Percentiles rank a stretch among this genome's conserved stretches.
Conservation (phyloP, 2,797 vertebrate species). For the Pagetopsis macropterus region DNA sequence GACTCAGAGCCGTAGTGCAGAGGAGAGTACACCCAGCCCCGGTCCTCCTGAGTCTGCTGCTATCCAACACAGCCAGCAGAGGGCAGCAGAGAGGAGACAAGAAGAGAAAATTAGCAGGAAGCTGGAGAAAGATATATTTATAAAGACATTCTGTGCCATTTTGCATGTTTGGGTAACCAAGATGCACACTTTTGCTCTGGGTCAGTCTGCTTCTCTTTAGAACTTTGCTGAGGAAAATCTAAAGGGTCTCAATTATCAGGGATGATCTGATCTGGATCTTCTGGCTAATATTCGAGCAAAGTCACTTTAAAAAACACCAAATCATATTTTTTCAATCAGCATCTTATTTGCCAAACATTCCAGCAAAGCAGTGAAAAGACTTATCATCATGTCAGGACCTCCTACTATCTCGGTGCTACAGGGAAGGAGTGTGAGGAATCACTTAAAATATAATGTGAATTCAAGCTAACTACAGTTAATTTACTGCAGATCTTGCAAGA, state of each 20-base stretch:
- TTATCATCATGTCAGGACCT: slow-evolving; percentile 19
- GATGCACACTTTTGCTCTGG: background rate
- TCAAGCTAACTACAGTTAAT: background rate
- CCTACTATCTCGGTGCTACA: background rate
- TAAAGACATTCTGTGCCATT: background rate
- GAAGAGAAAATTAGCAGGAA: slow-evolving; percentile 5
- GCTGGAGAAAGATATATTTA: background rate
- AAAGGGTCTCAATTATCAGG: background rate
- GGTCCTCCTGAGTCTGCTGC: slow-evolving; percentile 91
- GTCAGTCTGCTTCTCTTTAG: background rate
- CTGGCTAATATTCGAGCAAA: background rate
- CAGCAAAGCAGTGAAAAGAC: slow-evolving; percentile 10
- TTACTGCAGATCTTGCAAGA: slow-evolving; percentile 1
- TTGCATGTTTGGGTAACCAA: background rate
- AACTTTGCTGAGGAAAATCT: background rate
- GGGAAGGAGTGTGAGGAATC: slow-evolving; percentile 10
- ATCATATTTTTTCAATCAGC: background rate
- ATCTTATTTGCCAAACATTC: background rate
- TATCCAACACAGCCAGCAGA: slow-evolving; percentile 54
- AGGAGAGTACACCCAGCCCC: slow-evolving; percentile 95
- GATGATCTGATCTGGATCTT: background rate
- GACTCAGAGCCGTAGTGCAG: slow-evolving; percentile 90
- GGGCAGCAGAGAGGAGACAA: slow-evolving; percentile 31
- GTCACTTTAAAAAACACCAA: slow-evolving; percentile 5
- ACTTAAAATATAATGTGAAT: slow-evolving; percentile 13